These are phyloP conservation scores for Aurelia coerulea DNA, from an alignment of 30 jellyfish, hydroid and myxozoan genomes.

Conservation along the genomic window DNA sequence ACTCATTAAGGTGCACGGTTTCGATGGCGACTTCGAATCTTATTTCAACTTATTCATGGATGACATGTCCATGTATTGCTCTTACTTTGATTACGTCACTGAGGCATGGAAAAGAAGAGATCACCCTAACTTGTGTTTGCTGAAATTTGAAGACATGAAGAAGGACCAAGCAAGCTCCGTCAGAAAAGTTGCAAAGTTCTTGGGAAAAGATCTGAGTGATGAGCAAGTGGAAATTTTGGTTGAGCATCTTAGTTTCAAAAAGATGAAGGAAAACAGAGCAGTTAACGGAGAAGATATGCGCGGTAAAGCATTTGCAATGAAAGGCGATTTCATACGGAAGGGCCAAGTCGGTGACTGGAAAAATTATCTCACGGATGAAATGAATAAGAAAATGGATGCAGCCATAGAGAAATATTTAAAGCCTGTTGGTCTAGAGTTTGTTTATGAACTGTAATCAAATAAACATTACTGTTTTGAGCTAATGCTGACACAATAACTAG, in stretches of 20 bases:
- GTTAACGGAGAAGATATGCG: conserved; percentile 26
- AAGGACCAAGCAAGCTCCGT: conserved; percentile 15
- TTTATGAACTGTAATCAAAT: conserved; percentile 3
- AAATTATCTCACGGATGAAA: conserved; percentile 58
- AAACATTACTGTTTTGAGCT: too few species aligned
- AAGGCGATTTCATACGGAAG: conserved; percentile 43
- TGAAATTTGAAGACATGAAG: conserved; percentile 42
- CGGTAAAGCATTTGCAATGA: conserved; percentile 7
- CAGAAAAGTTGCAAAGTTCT: conserved; percentile 38
- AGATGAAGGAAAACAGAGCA: conserved; percentile 22
- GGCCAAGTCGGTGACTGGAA: conserved; percentile 76
- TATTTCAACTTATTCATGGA: conserved; percentile 26
- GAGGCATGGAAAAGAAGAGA: conserved; percentile 50
- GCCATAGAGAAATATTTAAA: conserved; percentile 5
- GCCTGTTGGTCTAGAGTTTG: conserved; percentile 18
- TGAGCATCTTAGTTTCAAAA: conserved; percentile 36
- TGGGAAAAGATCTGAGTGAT: conserved; percentile 21
- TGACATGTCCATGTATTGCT: conserved; percentile 14
- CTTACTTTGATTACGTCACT: conserved; percentile 15
- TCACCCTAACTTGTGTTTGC: conserved; percentile 43
- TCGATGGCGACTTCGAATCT: conserved; percentile 15
- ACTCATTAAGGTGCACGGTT: background rate
- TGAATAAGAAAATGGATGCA: conserved; percentile 45
- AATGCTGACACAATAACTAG: too few species aligned
- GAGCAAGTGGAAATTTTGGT: conserved; percentile 25